Evolutionary conservation across 2,888 invertebrate species (phyloP), one percentile per base, ranked within the genome.

Genomic region (Cephonodes hylas): DNA sequence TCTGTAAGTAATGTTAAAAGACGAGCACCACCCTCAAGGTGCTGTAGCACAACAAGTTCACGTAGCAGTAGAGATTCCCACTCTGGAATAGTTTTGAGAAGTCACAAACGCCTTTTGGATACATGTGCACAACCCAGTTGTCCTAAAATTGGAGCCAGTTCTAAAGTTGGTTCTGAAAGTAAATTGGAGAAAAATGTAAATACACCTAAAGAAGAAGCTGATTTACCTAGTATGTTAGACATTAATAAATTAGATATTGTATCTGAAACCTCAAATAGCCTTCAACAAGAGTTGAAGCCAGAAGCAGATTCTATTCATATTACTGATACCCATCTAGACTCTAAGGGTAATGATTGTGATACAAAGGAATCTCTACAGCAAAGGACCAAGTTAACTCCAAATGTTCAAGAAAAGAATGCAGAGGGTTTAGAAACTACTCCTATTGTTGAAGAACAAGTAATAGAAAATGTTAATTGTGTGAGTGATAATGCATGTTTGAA

Each of bases 81-180:
- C 67, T 79, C 89, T 67, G 94, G 94, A 58, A 95, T 95, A 73
- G 94, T 93, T 58, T 84, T 95, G 73, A 89, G 95, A 70, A 95
- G 93, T 85, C 94, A 95, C 77, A 94, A 94, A 84, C 91, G 93
- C 66, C 88, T 94, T 48, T 72, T 86, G 63, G 91, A 91, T 60
- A 79, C 79, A 58, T 83, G 83, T 68, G 69, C 74, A 46, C 88
- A 80, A 59, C 71, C 82, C 57, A 71, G 78, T 69, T 86, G 78
- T 75, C 68, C 78, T 62, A 93, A 88, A 82, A 66, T 75, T 23
- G 87, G 82, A 80, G 81, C 66, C 66, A 68, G 72, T 66, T 70
- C 80, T 42, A 91, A 89, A 78, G 65, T 68, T 59, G 67, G 67
- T 65, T 71, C 75, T 56, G 91, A 89, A 61, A 66, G 69, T 65